phyloP scores from a whole-genome alignment of 2,797 vertebrate species.

The Lepidocolaptes lacrymiger region DNA sequence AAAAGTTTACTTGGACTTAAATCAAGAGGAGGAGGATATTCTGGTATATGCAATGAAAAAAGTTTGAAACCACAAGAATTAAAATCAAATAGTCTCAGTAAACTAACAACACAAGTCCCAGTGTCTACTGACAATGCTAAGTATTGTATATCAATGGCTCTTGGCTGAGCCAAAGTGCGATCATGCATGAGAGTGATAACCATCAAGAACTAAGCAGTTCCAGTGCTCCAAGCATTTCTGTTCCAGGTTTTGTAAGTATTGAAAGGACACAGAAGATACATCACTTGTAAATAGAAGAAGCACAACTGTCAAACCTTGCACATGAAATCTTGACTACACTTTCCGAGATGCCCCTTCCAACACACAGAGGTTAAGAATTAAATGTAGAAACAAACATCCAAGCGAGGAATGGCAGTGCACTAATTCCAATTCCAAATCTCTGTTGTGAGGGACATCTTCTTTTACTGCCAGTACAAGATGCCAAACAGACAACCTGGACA shows the following conservation, averaged over 20 bases:
- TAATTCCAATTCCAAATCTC: background rate
- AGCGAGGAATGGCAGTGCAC: background rate
- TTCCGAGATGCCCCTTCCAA: background rate
- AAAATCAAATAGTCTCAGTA: constrained; percentile 64
- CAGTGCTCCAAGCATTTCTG: background rate
- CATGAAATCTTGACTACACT: background rate
- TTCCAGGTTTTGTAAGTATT: background rate
- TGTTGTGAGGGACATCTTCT: background rate
- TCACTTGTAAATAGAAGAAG: background rate
- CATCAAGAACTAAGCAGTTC: background rate
- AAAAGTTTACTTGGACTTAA: constrained; percentile 20
- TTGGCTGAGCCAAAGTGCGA: constrained; percentile 6
- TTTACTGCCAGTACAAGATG: background rate
- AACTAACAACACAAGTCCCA: constrained; percentile 20
- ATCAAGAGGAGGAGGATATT: constrained; percentile 10
- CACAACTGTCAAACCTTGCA: background rate
- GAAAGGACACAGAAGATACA: background rate
- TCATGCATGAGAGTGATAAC: background rate
- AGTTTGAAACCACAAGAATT: constrained; percentile 61
- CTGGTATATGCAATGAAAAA: constrained; percentile 46
- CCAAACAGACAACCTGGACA: constrained; percentile 10
- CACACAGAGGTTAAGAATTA: background rate
- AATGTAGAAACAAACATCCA: background rate
- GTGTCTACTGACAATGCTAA: constrained; percentile 19
- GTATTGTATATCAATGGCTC: constrained; percentile 13